Base-by-base conservation (phyloP, 2,888 invertebrate genomes). In the Ochropleura leucogaster region DNA sequence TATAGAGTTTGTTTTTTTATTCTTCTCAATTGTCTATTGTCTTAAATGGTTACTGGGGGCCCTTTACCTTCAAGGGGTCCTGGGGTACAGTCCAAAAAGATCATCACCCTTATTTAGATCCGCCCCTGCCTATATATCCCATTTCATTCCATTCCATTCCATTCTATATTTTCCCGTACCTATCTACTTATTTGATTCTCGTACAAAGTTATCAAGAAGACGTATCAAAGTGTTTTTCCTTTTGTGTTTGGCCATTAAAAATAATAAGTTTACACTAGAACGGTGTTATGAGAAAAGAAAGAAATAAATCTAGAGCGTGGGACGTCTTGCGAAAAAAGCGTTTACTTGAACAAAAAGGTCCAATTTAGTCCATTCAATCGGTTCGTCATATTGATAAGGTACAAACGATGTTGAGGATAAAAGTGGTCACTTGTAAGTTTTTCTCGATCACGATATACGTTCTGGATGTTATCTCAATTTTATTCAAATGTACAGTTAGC, bases 251-350 rank as follows among this genome's bases (percentile, higher is more conserved):
- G 12, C 59, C 82, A 81, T 81, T 79, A 81, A 68, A 77, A 74
- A 76, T 75, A 81, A 79, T 81, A 79, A 78, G 76, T 79, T 81
- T 81, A 75, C 76, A 79, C 64, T 68, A 79, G 65, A 79, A 79
- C 40, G 55, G 47, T 82, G 49, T 65, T 49, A 55, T 64, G 47
- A 81, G 20, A 55, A 55, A 60, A 60, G 44, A 53, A 64, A 60
- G 6, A 68, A 68, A 74, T 51, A 67, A 80, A 74, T 63, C 49
- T 80, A 74, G 55, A 51, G 18, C 14, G 60, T 46, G 7, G 16
- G 80, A 63, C 20, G 12, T 72, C 16, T 14, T 64, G 70, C 16
- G 14, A 3, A 47, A 40, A 78, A 63, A 46, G 16, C 20, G 10
- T 57, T 57, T 46, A 46, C 20, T 51, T 55, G 12, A 20, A 30